Evolutionary conservation across 2,888 invertebrate species (phyloP), one percentile per base, ranked within the genome.

Genomic region (Zele albiditarsus): DNA sequence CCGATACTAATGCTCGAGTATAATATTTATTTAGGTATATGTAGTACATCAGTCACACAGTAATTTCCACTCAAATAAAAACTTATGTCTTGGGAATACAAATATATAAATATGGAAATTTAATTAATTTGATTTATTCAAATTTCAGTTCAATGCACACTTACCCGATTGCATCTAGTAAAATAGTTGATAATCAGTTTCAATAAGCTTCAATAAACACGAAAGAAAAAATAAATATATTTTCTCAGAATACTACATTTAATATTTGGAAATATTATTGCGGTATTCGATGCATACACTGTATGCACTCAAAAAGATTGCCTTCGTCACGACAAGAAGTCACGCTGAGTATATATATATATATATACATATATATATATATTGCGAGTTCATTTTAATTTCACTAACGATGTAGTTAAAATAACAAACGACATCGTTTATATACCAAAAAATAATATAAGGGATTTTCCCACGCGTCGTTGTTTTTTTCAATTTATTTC

Each of bases 371-470:
- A 53, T 53, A 20, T 53, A 20, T 6, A 53, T 20, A 53, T 3
- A 46, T 5, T 2, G 75, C 81, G 80, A 83, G 82, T 82, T 84
- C 84, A 84, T 84, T 86, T 84, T 83, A 84, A 85, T 85, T 83
- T 79, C 79, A 79, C 85, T 86, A 85, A 85, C 83, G 85, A 84
- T 82, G 84, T 84, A 86, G 82, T 86, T 85, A 86, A 86, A 84
- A 86, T 85, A 84, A 84, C 83, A 86, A 86, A 86, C 82, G 84
- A 83, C 80, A 84, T 83, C 85, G 82, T 83, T 85, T 82, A 78
- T 78, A 70, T 74, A 53, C 20, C n/a, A 53, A 8, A n/a, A 53
- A 53, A 53, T 5, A 46, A 46, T 53, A 53, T 53, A n/a, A 5
- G 8, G 20, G n/a, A 53, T 20, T 53, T 58, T 73, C 58, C 63